Base-by-base conservation (phyloP, 2,113 vertebrate genomes). In the Pseudolaguvia tuberculata region DNA sequence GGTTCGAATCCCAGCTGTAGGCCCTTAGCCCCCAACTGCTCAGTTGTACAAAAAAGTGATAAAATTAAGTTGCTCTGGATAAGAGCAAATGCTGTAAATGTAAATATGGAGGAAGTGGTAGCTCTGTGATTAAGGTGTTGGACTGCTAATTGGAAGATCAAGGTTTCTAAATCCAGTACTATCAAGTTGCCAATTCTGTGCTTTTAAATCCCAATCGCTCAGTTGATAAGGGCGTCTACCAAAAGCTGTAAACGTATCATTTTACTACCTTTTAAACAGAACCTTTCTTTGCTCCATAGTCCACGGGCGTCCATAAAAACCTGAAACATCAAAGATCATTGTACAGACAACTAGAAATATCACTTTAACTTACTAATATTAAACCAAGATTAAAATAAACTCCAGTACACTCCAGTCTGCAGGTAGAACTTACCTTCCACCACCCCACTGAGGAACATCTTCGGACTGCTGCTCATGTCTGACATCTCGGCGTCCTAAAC, bases 261-360 rank as follows among this genome's bases (percentile, higher is more conserved):
- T 72, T 57, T 55, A 67, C 90, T 87, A 95, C 97, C 96, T 94
- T 88, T 93, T 92, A 85, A 99, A 99, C 78, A 99, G 93, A 81
- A 96, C 93, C 70, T 94, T 96, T 79, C 97, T 96, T 85, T 99
- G 96, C 83, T 95, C 95, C 97, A 99, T 99, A 87, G 96, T 93
- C 97, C 97, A 99, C 67, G 97, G 97, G 78, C 96, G 93, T 82
- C 97, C 97, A 92, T 99, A 99, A 92, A 99, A 99, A 58, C 97
- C 97, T 99, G 77, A 1, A 76, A 35, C 3, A 35, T 3, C 31
- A 35, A 35, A 35, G 31, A 6, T 35, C 31, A 35, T 6, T 6
- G 31, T 35, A 4, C 31, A 35, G 31, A 35, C 31, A 35, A 35
- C 31, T 35, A 1, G n/a, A 27, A 56, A 75, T 58, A 47, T 47